Evolutionary conservation across 2,113 vertebrate genomes (phyloP).

Genomic region (Clinocottus analis): DNA sequence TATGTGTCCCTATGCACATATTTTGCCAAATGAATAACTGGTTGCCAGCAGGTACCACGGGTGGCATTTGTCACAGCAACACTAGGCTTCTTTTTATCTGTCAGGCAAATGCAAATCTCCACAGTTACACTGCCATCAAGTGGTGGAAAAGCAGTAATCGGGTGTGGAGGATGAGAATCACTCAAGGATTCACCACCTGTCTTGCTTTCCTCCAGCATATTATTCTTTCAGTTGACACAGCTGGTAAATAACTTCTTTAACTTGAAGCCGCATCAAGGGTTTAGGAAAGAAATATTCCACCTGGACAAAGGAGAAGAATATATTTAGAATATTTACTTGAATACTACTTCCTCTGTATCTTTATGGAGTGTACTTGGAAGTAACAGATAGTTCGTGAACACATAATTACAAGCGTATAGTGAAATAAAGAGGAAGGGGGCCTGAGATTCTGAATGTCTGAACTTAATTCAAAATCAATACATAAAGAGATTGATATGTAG

Average conservation of each 20-base stretch:
- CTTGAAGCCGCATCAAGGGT: neutral
- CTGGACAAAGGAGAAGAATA: neutral
- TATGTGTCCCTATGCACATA: neutral
- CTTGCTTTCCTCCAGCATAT: neutral
- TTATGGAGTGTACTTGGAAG: neutral
- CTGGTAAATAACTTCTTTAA: neutral
- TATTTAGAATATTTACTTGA: neutral
- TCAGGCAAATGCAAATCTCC: constrained; percentile 32
- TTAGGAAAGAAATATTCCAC: neutral
- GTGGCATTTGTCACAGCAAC: neutral
- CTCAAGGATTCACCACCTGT: neutral
- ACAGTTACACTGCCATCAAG: constrained; percentile 76
- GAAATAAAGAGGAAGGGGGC: neutral
- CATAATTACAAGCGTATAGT: neutral
- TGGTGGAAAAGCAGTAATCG: constrained; percentile 44
- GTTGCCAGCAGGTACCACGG: neutral
- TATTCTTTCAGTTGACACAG: neutral
- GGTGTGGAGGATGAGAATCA: neutral
- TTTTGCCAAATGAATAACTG: neutral
- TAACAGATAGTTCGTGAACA: neutral
- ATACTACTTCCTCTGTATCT: neutral
- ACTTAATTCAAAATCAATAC: neutral
- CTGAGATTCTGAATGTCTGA: neutral
- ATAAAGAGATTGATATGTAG: neutral
- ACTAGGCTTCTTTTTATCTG: constrained; percentile 8